Evolutionary conservation across 2,888 invertebrate genomes (phyloP), one percentile per base, ranked within the genome.

Genomic region (Dasypolia templi): DNA sequence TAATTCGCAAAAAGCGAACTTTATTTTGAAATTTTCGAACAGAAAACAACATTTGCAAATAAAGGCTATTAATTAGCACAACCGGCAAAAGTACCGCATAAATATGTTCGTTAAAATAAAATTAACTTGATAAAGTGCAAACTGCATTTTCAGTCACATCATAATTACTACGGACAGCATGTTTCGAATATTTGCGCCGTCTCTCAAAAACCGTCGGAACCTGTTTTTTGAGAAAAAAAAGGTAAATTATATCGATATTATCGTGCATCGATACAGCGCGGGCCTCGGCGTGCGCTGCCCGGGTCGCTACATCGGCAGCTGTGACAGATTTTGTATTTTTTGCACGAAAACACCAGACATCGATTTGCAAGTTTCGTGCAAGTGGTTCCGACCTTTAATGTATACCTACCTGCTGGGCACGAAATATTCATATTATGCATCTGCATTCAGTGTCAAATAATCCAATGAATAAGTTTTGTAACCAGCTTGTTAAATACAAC

Each of bases 291-390:
- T 53, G 66, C 62, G 72, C 68, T 62, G 58, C 51, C 69, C 64
- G n/a, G 64, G 67, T 77, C 79, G 66, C 67, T 71, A 62, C 67
- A 69, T 72, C 84, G 88, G 90, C 94, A 94, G 94, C 92, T 94
- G 95, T 88, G 84, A 85, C 87, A 88, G 88, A 91, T 92, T 89
- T 90, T 87, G 86, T 89, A 89, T 93, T 94, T 94, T 93, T 94
- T 93, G 91, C 91, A 86, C 89, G 88, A 83, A 86, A 82, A 75
- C 83, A 76, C 81, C 89, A 88, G 87, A 91, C 92, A 90, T 91
- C 91, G 91, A 92, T 93, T 94, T 91, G 92, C 93, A 93, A 93
- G 94, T 91, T 93, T 90, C 89, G 89, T 90, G 81, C 87, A 86
- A 89, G 84, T 89, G 84, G 79, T 83, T 82, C 86, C 77, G 73